phyloP scores from a whole-genome alignment of 2,797 vertebrate genomes.

The Octomys mimax region DNA sequence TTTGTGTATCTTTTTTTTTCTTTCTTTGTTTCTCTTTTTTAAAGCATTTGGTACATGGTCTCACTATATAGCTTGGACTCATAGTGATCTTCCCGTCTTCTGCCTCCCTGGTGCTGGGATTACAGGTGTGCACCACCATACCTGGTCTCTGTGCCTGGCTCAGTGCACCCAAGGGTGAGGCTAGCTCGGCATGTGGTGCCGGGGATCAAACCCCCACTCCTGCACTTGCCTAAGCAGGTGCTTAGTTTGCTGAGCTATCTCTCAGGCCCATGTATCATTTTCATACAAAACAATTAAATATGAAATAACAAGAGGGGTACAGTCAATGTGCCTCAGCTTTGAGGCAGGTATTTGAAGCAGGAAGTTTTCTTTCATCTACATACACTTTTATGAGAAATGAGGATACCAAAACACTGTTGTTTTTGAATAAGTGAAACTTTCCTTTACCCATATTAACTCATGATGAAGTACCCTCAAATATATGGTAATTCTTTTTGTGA shows the following conservation, averaged over 20 bases:
- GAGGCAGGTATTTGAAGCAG: constrained; percentile 24
- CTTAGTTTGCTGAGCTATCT: no score
- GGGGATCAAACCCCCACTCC: no score
- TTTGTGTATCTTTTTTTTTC: constrained; percentile 44
- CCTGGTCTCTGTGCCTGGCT: no score
- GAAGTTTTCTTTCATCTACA: constrained; percentile 43
- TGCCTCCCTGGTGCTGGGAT: no score
- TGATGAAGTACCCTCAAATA: constrained; percentile 6
- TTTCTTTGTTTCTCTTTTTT: no score
- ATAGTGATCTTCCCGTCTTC: no score
- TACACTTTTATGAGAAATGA: constrained; percentile 35
- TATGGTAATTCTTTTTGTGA: neutral
- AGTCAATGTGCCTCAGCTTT: constrained; percentile 39
- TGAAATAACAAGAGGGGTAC: neutral
- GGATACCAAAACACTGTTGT: constrained; percentile 1
- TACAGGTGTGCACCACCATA: no score
- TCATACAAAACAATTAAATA: constrained; percentile 52
- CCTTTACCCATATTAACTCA: neutral
- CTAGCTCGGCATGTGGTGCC: no score
- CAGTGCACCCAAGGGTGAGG: no score
- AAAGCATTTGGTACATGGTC: no score
- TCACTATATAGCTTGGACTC: no score
- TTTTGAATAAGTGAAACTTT: constrained; percentile 49
- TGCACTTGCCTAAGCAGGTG: no score
- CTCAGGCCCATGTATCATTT: neutral